Evolutionary conservation across 2,888 invertebrate species (phyloP).

Genomic region (Nomada lathburiana): DNA sequence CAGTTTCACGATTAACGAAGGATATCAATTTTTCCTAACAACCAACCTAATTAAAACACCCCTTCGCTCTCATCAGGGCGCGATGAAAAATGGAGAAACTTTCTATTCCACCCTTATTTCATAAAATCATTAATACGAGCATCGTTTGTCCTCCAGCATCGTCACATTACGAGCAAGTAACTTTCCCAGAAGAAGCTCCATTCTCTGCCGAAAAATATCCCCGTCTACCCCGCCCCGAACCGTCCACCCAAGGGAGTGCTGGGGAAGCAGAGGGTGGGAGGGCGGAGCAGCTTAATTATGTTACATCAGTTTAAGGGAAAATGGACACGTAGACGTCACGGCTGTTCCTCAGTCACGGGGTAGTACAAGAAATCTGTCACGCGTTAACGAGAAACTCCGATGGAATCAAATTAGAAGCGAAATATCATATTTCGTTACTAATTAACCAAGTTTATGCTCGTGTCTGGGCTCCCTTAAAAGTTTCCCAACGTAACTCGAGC

Average conservation of each 20-base stretch:
- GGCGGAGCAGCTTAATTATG: constrained; percentile 27
- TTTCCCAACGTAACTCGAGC: constrained; percentile 20
- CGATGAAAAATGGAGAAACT: not conserved
- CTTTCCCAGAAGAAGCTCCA: not conserved
- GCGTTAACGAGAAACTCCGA: constrained; percentile 53
- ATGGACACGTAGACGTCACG: constrained; percentile 1
- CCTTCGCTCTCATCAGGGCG: too few species aligned
- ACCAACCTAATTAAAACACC: too few species aligned
- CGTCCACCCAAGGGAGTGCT: not conserved
- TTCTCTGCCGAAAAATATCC: not conserved
- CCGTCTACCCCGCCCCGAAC: not conserved
- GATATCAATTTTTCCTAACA: too few species aligned
- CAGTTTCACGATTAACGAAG: too few species aligned
- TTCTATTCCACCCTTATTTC: not conserved
- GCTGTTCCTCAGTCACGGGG: constrained; percentile 17
- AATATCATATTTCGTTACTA: constrained; percentile 49
- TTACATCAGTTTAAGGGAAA: constrained; percentile 20
- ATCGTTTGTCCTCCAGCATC: not conserved
- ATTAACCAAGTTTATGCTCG: constrained; percentile 56
- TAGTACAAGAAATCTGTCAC: constrained; percentile 50
- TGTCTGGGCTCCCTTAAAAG: constrained; percentile 29
- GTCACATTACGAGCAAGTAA: not conserved
- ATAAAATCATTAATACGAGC: not conserved
- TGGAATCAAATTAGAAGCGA: constrained; percentile 56
- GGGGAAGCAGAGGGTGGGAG: too few species aligned